A percentile compares a stretch with the other conserved stretches of the same genome.
These are phyloP conservation scores for Iselma pallidipennis DNA, from an alignment of 2,888 invertebrate genomes.

Conservation along the genomic window DNA sequence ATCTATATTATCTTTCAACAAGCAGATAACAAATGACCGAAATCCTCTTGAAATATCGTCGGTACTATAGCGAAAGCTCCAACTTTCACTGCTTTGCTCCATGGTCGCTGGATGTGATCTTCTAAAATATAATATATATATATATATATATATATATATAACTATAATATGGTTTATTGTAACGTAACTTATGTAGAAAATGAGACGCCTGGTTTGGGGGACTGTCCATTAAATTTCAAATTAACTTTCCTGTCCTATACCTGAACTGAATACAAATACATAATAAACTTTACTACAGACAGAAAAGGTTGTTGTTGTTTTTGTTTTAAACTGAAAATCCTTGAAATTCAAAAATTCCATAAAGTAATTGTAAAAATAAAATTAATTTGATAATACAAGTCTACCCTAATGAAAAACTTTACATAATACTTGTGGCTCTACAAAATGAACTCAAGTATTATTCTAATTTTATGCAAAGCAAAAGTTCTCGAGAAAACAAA, in stretches of 20 bases:
- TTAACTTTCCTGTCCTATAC: neutral
- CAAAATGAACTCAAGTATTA: constrained; percentile 7
- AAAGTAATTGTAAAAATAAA: too few species aligned
- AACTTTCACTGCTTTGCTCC: neutral
- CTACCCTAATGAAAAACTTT: neutral
- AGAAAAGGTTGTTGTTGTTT: too few species aligned
- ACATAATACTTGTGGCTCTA: neutral
- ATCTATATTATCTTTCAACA: constrained; percentile 46
- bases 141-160: neutral
- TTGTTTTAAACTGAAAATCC: too few species aligned
- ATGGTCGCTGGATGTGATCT: neutral
- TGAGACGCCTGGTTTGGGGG: neutral
- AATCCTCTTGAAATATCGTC: constrained; percentile 38
- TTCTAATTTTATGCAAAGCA: constrained; percentile 18
- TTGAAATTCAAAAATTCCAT: too few species aligned
- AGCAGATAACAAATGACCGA: constrained; percentile 41
- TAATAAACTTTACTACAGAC: neutral
- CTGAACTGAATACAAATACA: neutral
- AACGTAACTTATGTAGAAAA: neutral
- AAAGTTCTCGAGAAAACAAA: constrained; percentile 16
- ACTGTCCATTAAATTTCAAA: constrained; percentile 1
- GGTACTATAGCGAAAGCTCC: neutral
- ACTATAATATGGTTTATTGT: neutral
- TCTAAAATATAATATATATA: neutral
- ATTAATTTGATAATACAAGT: too few species aligned